Evolutionary conservation across 2,113 vertebrate genomes (phyloP).

Genomic region (Anseranas semipalmata): DNA sequence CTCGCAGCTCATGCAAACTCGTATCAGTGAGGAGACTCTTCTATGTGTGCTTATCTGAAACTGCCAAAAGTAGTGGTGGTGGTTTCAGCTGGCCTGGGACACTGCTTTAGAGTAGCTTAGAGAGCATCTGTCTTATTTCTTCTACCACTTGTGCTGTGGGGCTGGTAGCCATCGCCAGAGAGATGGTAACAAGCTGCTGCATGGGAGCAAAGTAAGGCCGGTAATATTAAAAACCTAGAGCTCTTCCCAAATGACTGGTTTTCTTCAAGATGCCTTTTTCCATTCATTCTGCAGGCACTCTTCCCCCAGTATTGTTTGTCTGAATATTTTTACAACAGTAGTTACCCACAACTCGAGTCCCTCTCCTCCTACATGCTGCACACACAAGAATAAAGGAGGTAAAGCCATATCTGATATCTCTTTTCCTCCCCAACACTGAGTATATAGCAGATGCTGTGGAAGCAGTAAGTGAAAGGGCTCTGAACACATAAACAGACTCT

Average conservation of each 20-base stretch:
- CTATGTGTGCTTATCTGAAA: background rate
- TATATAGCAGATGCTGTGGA: background rate
- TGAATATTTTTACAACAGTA: background rate
- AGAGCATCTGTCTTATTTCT: background rate
- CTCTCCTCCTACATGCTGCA: background rate
- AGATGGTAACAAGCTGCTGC: background rate
- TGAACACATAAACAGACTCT: background rate
- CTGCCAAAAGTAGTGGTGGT: background rate
- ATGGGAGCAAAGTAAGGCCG: background rate
- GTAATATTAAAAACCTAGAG: background rate
- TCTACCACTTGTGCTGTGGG: background rate
- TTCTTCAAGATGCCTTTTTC: background rate
- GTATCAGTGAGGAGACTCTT: background rate
- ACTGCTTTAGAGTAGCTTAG: background rate
- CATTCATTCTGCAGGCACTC: background rate
- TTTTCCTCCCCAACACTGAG: background rate
- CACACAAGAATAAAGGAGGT: background rate
- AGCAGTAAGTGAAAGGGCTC: background rate
- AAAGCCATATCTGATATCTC: background rate
- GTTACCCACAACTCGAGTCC: background rate
- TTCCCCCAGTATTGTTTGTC: background rate
- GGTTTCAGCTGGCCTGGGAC: background rate
- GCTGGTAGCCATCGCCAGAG: background rate
- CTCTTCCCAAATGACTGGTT: background rate
- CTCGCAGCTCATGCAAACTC: accelerated